Conservation (phyloP, 2,797 vertebrate species). For the Dendrocincla tyrannina region DNA sequence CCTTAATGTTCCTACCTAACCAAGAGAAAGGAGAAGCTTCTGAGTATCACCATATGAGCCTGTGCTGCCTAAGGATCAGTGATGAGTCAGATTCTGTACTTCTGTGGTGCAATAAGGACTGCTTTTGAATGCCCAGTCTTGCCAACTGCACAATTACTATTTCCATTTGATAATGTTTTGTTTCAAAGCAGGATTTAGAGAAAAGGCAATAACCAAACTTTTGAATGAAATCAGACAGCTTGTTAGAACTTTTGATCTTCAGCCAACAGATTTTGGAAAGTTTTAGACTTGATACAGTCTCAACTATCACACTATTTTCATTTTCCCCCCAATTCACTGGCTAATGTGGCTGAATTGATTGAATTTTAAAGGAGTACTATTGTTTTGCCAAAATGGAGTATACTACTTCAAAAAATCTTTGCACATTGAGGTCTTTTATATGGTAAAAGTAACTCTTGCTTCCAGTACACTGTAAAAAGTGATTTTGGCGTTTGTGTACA, state of each 20-base stretch:
- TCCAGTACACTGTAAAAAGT: background rate
- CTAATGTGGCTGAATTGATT: background rate
- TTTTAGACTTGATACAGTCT: background rate
- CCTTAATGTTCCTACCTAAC: background rate
- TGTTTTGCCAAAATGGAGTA: background rate
- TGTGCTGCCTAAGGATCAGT: background rate
- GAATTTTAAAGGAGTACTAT: background rate
- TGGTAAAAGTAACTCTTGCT: background rate
- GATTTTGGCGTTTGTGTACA: background rate
- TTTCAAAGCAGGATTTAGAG: constrained; percentile 11
- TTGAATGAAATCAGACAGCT: background rate
- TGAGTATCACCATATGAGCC: background rate
- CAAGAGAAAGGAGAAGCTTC: background rate
- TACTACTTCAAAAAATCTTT: background rate
- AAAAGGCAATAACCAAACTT: constrained; percentile 55
- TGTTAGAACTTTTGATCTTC: constrained; percentile 36
- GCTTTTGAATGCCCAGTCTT: constrained; percentile 35
- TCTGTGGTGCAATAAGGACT: background rate
- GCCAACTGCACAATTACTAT: constrained; percentile 69
- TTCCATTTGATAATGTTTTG: constrained; percentile 55
- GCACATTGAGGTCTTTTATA: background rate
- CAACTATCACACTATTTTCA: background rate
- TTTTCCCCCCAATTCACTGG: background rate
- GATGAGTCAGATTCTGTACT: constrained; percentile 22
- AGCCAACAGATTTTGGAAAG: background rate